Evolutionary conservation across 1,140 invertebrate species (phyloP).

Genomic region (Drosophila albomicans): DNA sequence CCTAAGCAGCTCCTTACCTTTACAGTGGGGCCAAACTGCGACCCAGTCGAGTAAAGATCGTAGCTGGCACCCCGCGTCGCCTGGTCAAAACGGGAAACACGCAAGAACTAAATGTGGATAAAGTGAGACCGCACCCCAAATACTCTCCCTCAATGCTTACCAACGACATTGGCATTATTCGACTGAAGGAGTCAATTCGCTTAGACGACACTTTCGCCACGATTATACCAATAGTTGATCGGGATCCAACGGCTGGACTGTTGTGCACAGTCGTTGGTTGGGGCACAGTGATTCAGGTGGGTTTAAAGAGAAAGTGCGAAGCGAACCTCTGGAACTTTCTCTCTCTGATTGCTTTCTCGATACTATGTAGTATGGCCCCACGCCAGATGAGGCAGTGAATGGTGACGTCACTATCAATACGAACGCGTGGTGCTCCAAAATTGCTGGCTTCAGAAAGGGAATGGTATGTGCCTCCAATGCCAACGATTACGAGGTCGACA

Average conservation of each 20-base stretch:
- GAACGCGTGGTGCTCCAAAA: neutral
- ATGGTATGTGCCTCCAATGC: slow-evolving; percentile 67
- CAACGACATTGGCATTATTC: slow-evolving; percentile 56
- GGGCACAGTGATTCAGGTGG: slow-evolving; percentile 67
- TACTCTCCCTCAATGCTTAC: neutral
- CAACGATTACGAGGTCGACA: slow-evolving; percentile 51
- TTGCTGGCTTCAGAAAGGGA: neutral
- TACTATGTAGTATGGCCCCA: slow-evolving; percentile 32
- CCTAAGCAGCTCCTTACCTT: neutral
- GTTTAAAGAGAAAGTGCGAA: neutral
- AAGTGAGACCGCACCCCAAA: slow-evolving; percentile 43
- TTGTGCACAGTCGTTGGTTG: slow-evolving; percentile 65
- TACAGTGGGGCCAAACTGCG: neutral
- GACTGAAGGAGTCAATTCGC: slow-evolving; percentile 21
- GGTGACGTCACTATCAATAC: slow-evolving; percentile 32
- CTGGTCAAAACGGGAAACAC: slow-evolving; percentile 10
- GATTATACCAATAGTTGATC: slow-evolving; percentile 10
- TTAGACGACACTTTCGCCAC: neutral
- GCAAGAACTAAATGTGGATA: slow-evolving; percentile 15
- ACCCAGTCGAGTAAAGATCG: slow-evolving; percentile 12
- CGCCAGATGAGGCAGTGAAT: slow-evolving; percentile 50
- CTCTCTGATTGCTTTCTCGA: no score
- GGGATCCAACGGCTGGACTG: neutral
- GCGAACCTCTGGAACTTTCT: no score
- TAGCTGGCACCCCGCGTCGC: slow-evolving; percentile 61